Evolutionary conservation across 2,797 vertebrate species (phyloP).

Genomic region (Microchirus variegatus): DNA sequence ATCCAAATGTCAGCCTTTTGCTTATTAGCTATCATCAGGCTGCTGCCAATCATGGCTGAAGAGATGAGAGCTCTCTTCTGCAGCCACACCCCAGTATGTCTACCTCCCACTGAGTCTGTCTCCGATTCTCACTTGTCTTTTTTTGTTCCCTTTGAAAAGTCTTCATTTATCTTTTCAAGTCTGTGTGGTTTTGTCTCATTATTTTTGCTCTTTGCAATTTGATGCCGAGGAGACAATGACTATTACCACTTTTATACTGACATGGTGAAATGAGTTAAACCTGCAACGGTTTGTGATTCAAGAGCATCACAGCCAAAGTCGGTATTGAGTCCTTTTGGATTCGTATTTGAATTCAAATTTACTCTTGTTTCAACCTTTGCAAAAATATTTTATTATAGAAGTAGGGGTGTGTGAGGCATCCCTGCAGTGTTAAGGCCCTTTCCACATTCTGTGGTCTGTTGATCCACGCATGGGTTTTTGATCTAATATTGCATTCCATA

Average conservation of each 20-base stretch:
- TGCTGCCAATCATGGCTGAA: slow-evolving; percentile 70
- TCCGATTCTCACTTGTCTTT: slow-evolving; percentile 21
- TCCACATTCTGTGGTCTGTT: no score
- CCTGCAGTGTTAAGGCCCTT: no score
- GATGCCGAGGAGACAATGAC: slow-evolving; percentile 7
- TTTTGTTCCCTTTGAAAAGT: slow-evolving; percentile 19
- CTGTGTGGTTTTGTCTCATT: slow-evolving; percentile 16
- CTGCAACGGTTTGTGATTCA: background rate
- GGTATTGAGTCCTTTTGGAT: background rate
- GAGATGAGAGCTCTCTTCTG: slow-evolving; percentile 51
- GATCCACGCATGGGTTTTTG: no score
- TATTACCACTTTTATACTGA: background rate
- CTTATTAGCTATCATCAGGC: slow-evolving; percentile 75
- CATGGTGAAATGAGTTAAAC: background rate
- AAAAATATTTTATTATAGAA: no score
- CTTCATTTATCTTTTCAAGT: slow-evolving; percentile 34
- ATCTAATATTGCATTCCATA: no score
- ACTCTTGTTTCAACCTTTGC: background rate
- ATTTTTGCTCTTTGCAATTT: slow-evolving; percentile 17
- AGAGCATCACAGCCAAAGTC: background rate
- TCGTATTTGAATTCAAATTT: background rate
- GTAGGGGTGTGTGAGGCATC: no score
- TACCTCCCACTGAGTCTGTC: slow-evolving; percentile 41
- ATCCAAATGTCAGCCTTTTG: slow-evolving; percentile 81
- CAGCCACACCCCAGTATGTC: slow-evolving; percentile 30